phyloP scores from a whole-genome alignment of 2,113 vertebrate species.

The Colossoma macropomum region DNA sequence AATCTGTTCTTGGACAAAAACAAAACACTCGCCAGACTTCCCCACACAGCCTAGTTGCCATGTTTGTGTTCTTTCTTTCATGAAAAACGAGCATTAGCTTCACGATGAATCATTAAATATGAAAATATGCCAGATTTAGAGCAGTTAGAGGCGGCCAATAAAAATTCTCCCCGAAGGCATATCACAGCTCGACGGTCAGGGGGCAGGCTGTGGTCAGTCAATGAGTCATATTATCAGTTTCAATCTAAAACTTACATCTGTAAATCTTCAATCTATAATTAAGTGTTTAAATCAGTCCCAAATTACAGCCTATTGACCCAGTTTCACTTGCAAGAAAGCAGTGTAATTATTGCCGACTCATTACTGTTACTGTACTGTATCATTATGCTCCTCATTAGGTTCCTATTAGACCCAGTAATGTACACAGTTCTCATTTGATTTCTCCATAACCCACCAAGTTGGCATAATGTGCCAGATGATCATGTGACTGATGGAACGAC shows the following conservation, averaged over 20 bases:
- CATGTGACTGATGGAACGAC: slow-evolving; percentile 65
- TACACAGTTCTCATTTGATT: slow-evolving; percentile 65
- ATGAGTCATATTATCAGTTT: slow-evolving; percentile 38
- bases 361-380: slow-evolving; percentile 69
- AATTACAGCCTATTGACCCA: slow-evolving; percentile 61
- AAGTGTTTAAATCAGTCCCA: slow-evolving; percentile 45
- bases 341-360: slow-evolving; percentile 78
- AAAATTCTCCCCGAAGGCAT: neutral
- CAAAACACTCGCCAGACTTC: neutral
- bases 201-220: slow-evolving; percentile 30
- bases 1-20: neutral
- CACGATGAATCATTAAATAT: neutral
- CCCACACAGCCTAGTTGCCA: neutral
- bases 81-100: neutral
- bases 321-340: slow-evolving; percentile 67
- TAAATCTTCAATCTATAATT: slow-evolving; percentile 46
- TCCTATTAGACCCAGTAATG: slow-evolving; percentile 76
- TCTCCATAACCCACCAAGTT: slow-evolving; percentile 69
- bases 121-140: neutral
- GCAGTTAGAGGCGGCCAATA: neutral
- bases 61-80: neutral
- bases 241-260: slow-evolving; percentile 30
- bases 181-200: neutral
- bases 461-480: slow-evolving; percentile 70
- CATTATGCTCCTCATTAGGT: slow-evolving; percentile 76